phyloP scores from a whole-genome alignment of 2,113 vertebrate species.

The Myxocyprinus asiaticus region DNA sequence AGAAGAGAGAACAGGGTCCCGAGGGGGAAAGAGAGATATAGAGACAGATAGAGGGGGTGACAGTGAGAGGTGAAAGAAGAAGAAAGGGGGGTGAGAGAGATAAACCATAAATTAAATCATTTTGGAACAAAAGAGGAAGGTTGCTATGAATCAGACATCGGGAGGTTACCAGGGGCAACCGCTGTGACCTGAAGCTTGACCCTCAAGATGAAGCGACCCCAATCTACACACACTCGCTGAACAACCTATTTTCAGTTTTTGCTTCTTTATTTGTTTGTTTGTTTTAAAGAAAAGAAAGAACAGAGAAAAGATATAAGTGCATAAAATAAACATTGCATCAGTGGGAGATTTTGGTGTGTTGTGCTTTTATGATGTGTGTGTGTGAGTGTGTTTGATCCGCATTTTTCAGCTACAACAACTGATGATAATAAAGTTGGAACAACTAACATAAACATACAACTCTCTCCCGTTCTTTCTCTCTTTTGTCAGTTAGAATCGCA shows the following conservation, averaged over 20 bases:
- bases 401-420: no score
- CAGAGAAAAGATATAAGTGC: no score
- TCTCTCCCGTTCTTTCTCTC: not conserved
- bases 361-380: no score
- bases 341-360: no score
- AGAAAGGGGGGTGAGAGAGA: constrained; percentile 32
- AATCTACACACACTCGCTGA: constrained; percentile 15
- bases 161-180: constrained; percentile 72
- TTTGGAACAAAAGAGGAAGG: constrained; percentile 73
- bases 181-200: constrained; percentile 74
- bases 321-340: no score
- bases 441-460: constrained; percentile 17
- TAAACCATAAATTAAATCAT: constrained; percentile 77
- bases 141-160: constrained; percentile 74
- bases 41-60: constrained; percentile 26
- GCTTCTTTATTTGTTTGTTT: not conserved
- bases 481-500: no score
- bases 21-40: constrained; percentile 54
- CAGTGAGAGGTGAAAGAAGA: constrained; percentile 30
- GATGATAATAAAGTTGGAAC: constrained; percentile 1
- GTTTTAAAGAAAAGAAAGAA: no score
- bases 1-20: constrained; percentile 47
- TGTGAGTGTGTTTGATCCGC: no score
- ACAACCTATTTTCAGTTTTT: no score
- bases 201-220: constrained; percentile 67